Conservation (phyloP, 53 echinoderm and acorn worm genomes). For the Glandiceps talaboti region DNA sequence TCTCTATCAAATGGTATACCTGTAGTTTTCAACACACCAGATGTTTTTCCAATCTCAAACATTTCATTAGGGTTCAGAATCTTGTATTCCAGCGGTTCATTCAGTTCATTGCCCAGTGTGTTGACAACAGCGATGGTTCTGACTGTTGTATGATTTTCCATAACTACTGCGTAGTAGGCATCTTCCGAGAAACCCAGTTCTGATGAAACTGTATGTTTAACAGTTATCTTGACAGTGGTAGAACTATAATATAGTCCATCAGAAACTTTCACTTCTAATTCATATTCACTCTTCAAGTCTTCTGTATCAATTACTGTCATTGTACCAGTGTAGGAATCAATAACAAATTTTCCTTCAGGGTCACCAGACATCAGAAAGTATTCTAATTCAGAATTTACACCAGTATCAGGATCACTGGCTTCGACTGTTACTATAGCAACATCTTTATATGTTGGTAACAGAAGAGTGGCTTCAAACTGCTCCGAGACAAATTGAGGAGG, state of each 20-base stretch:
- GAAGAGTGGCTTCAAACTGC: conserved; percentile 40
- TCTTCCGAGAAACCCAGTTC: conserved; percentile 69
- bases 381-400: conserved; percentile 70
- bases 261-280: conserved; percentile 59
- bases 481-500: conserved; percentile 53
- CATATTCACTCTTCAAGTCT: conserved; percentile 39
- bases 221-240: conserved; percentile 37
- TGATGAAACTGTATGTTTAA: conserved; percentile 39
- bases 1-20: conserved; percentile 81
- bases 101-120: conserved; percentile 68
- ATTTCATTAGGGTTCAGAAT: conserved; percentile 78
- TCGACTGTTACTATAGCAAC: conserved; percentile 56
- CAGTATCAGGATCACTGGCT: conserved; percentile 72
- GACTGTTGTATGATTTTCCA: conserved; percentile 66
- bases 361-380: conserved; percentile 79
- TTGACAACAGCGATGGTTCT: conserved; percentile 65
- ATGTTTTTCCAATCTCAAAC: conserved; percentile 68
- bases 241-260: conserved; percentile 74
- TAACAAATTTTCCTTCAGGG: conserved; percentile 42
- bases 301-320: conserved; percentile 48
- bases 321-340: conserved; percentile 39
- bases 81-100: conserved; percentile 69
- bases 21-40: conserved; percentile 66
- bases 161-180: conserved; percentile 57
- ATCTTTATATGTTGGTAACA: conserved; percentile 78